phyloP scores from a whole-genome alignment of 2,888 invertebrate species.

The Sussaba pulchella region DNA sequence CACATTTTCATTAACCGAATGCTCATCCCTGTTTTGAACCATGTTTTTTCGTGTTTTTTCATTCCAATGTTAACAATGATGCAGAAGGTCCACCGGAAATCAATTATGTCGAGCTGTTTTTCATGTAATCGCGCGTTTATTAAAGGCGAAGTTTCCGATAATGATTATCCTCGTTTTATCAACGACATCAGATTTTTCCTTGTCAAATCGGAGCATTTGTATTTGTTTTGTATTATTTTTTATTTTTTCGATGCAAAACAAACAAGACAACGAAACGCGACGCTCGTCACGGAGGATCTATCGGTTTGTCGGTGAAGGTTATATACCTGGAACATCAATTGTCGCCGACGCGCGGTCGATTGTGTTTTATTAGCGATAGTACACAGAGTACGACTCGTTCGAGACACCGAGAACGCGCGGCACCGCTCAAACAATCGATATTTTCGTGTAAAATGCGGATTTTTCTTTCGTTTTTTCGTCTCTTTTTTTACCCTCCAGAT shows the following conservation, averaged over 20 bases:
- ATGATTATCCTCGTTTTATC: conserved; percentile 40
- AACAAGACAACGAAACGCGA: conserved; percentile 55
- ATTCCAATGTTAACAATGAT: too few relatives aligned
- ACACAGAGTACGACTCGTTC: conserved; percentile 64
- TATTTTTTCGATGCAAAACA: conserved; percentile 53
- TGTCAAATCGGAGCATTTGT: conserved; percentile 33
- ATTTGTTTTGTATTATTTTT: conserved; percentile 30
- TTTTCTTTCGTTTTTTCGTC: conserved; percentile 42
- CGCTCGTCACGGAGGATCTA: conserved; percentile 65
- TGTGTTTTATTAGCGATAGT: conserved; percentile 80
- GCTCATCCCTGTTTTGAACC: too few relatives aligned
- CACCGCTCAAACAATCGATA: conserved; percentile 76
- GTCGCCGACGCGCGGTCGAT: conserved; percentile 73
- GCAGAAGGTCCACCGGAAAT: too few relatives aligned
- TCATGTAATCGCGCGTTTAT: not conserved
- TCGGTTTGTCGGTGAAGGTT: conserved; percentile 65
- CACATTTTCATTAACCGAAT: too few relatives aligned
- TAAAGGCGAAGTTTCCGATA: not conserved
- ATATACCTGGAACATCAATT: conserved; percentile 75
- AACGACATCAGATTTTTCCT: conserved; percentile 47
- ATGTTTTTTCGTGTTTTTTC: too few relatives aligned
- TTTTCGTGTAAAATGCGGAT: conserved; percentile 70
- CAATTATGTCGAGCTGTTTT: not conserved
- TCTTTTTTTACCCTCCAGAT: conserved; percentile 63
- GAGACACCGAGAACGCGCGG: conserved; percentile 18